Conservation (phyloP, 2,113 vertebrate species). For the Pygoscelis adeliae region DNA sequence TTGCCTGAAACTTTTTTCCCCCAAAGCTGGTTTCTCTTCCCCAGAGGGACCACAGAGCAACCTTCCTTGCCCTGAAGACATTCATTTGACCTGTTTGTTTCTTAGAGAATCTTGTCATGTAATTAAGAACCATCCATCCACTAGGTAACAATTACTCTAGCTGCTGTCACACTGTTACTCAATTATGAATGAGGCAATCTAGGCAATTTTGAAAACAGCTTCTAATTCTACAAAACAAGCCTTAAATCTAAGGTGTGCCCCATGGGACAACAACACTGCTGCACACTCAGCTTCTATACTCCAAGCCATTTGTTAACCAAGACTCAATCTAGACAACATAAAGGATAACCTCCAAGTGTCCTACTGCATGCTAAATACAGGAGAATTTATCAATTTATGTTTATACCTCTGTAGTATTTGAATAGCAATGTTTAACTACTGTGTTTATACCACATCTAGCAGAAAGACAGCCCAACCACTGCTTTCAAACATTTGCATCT, state of each 20-base stretch:
- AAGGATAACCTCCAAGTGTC: not conserved
- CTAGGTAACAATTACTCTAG: not conserved
- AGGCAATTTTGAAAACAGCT: not conserved
- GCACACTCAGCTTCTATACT: not conserved
- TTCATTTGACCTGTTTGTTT: not conserved
- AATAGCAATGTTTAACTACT: not conserved
- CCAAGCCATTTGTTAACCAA: conserved; percentile 10
- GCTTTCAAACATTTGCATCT: not conserved
- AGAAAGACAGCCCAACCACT: not conserved
- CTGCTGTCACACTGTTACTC: conserved; percentile 18
- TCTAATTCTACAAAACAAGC: conserved; percentile 15
- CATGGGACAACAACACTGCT: not conserved
- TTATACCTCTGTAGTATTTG: not conserved
- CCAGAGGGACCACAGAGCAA: not conserved
- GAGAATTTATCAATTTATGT: not conserved
- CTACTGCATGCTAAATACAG: not conserved
- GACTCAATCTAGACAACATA: not conserved
- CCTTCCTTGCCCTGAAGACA: not conserved
- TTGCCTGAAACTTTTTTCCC: not conserved
- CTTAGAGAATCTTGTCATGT: not conserved
- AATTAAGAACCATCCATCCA: conserved; percentile 26
- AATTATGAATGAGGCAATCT: conserved; percentile 34
- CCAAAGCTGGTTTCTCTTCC: not conserved
- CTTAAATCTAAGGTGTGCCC: not conserved
- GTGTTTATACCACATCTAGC: not conserved